Base-by-base conservation (phyloP, 2,797 vertebrate species). In the Naso thynnoides region DNA sequence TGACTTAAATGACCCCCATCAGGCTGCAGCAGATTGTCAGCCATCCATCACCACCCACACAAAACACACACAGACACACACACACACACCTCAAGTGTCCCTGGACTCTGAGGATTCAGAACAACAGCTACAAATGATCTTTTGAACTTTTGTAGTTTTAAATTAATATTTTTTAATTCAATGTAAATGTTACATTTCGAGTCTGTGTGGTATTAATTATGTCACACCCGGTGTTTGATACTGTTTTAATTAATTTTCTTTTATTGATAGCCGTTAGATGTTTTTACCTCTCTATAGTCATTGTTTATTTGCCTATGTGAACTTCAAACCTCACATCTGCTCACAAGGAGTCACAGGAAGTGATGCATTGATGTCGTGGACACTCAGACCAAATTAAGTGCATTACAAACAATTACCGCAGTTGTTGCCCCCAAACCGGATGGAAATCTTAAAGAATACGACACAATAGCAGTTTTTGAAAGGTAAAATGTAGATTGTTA, bases 1-100 rank as follows among this genome's bases (percentile, higher is more conserved):
- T 76, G 65, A 83, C 73, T 49, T 70, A 53, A 3, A 2, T 92
- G 89, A 91, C 90, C 89, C 67, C 70, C 74, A 91, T 89, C 88
- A 85, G 76, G 78, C 80, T 78, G 74, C 60, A 77, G 70, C 88
- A 89, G 86, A 90, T 91, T 91, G 92, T 89, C 90, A 90, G 73
- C 68, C 87, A 90, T 93, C 79, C 69, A 85, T 94, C 90, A 90
- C 63, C 26, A 2, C 62, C 77, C 69, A 77, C 42, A 8, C 23
- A 42, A n/a, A 39, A 65, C 41, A 72, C 57, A 59, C 56, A 70
- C 47, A 39, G 44, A 65, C 62, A 62, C 27, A 64, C 58, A 50
- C 52, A 70, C 50, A 67, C 59, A 58, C 24, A 72, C 59, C 29
- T 56, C 42, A 36, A 42, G 23, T 70, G 36, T 50, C 52, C n/a